Base-by-base conservation (phyloP, 2,113 vertebrate genomes). In the Daphoenositta chrysoptera region DNA sequence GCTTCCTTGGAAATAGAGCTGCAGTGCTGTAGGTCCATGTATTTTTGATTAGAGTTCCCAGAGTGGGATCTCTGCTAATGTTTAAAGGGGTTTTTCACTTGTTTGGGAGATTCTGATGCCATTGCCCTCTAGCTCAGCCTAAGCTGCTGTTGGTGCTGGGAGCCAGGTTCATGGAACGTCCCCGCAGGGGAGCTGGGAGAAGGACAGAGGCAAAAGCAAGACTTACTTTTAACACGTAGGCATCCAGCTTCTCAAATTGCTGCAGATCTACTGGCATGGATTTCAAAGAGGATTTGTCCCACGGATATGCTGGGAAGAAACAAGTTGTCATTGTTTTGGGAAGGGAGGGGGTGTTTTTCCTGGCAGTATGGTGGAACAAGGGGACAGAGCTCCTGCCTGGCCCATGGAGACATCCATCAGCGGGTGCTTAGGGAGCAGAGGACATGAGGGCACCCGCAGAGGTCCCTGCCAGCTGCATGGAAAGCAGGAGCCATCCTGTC, bases 261-360 rank as follows among this genome's bases (percentile, higher is more conserved):
- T 89, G 94, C 91, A 98, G 96, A 90, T 98, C 98, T 63, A 98
- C 88, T 35, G 97, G 44, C 94, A 98, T 94, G 96, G 98, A 98
- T 95, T 98, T 98, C 91, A 98, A 93, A 91, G 97, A 97, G 90
- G 98, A 98, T 68, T 97, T 97, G 93, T 98, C 98, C 98, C 98
- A 98, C 27, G 98, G 98, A 72, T 98, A 98, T 37, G 77, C 98
- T 98, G 95, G 57, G 87, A 96, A 97, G 63, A 97, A 93, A 97
- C 0, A 11, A 53, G 60, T 56, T 63, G 76, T 83, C 66, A 78
- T 65, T 87, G 88, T n/a, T 76, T 94, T 27, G 12, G 91, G 51
- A 60, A 83, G 45, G 51, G 64, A 68, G 54, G 56, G 31, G 18
- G 27, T 60, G 6, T 70, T 93, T 91, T 77, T 90, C 60, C 83